These are phyloP conservation scores for Danio choprae DNA, from an alignment of 2,797 vertebrate species.

Conservation along the genomic window DNA sequence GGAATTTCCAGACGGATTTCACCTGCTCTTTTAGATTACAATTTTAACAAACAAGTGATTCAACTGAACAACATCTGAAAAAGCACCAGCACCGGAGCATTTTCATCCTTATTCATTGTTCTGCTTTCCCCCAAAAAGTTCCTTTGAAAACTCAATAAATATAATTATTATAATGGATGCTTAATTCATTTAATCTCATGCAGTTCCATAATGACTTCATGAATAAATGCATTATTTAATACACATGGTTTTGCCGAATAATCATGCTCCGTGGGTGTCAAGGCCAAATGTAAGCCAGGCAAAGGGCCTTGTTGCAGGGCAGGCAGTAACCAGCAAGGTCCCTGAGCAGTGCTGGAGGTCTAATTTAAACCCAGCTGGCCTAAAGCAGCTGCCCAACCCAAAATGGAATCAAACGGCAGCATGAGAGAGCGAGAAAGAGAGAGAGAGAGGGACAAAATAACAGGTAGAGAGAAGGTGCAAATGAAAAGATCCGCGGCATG, in stretches of 20 bases:
- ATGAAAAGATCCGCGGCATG: not conserved
- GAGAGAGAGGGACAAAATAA: conserved; percentile 37
- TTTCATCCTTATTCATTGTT: not conserved
- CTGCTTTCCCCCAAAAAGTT: not conserved
- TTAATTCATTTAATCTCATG: not conserved
- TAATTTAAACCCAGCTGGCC: conserved; percentile 83
- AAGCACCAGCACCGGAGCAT: not conserved
- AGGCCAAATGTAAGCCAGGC: not conserved
- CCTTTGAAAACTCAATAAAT: not conserved
- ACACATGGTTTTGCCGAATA: conserved; percentile 6
- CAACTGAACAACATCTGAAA: not conserved
- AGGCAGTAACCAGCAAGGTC: conserved; percentile 60
- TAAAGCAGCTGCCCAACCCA: conserved; percentile 81
- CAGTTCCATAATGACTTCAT: not conserved
- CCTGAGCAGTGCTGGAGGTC: conserved; percentile 72
- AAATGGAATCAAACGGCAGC: conserved; percentile 77
- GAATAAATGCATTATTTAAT: not conserved
- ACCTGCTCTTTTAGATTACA: conserved; percentile 2
- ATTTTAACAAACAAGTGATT: too few relatives aligned
- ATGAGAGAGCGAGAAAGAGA: conserved; percentile 57
- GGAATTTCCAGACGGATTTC: not conserved
- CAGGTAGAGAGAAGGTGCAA: not conserved
- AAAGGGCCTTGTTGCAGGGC: conserved; percentile 26
- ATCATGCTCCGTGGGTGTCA: not conserved
- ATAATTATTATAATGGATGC: not conserved